Percentiles rank a stretch among this genome's conserved stretches.
Evolutionary conservation across 2,797 vertebrate genomes (phyloP).

Genomic region (Crypturellus tataupa): DNA sequence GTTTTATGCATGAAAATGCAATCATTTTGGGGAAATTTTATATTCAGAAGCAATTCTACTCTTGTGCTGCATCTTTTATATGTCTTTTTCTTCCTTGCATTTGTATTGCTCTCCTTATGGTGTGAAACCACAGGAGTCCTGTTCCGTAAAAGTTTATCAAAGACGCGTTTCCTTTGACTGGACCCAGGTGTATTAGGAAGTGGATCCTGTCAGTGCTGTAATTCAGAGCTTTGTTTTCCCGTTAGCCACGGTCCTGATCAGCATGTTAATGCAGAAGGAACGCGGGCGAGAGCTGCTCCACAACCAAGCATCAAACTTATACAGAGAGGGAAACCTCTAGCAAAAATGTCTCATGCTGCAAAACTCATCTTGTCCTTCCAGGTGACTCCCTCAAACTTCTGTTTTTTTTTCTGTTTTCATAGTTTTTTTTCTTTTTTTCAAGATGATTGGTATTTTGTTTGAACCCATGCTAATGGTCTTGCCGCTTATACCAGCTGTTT

Average conservation of each 20-base stretch:
- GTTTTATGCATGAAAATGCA: not conserved
- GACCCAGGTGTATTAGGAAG: not conserved
- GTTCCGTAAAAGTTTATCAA: constrained; percentile 29
- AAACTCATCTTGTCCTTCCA: not conserved
- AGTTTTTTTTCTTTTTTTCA: not conserved
- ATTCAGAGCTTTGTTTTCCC: constrained; percentile 6
- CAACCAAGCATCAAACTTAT: not conserved
- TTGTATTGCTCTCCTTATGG: not conserved
- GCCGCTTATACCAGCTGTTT: not conserved
- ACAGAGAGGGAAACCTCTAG: not conserved
- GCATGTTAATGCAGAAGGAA: not conserved
- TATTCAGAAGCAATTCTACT: not conserved
- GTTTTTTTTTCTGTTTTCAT: fast-evolving
- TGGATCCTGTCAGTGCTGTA: not conserved
- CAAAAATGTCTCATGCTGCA: not conserved
- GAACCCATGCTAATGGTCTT: not conserved
- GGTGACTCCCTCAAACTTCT: not conserved
- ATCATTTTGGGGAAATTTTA: not conserved
- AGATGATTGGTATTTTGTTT: not conserved
- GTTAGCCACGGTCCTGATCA: not conserved
- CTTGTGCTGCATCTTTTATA: not conserved
- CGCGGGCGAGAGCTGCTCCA: not conserved
- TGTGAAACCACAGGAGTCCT: not conserved
- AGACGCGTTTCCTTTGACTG: not conserved
- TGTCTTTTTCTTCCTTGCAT: not conserved